These are phyloP conservation scores for Apis dorsata DNA, from an alignment of 1,140 invertebrate species.

Conservation along the genomic window DNA sequence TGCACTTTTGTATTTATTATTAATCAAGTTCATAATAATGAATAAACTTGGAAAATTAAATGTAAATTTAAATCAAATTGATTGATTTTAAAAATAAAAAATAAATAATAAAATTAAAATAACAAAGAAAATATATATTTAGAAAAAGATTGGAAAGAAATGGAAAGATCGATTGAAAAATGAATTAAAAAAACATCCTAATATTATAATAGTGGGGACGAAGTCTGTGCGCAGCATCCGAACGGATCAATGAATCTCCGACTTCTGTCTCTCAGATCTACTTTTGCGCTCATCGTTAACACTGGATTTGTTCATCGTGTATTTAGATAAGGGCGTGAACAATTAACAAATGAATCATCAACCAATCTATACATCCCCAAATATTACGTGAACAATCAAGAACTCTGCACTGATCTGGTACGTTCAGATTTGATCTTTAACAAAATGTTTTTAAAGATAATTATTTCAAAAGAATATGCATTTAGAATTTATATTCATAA, in stretches of 20 bases:
- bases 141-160: neutral
- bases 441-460: neutral
- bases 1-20: too few species aligned
- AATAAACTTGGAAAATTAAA: neutral
- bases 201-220: conserved; percentile 49
- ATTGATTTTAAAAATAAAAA: neutral
- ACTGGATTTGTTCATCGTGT: conserved; percentile 41
- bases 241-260: conserved; percentile 64
- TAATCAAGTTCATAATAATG: too few species aligned
- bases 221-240: conserved; percentile 63
- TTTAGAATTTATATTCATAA: neutral
- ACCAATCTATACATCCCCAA: neutral
- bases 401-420: conserved; percentile 3
- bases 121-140: neutral
- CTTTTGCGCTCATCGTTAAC: conserved; percentile 48
- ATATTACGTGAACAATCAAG: conserved; percentile 19
- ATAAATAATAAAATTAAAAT: neutral
- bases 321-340: conserved; percentile 30
- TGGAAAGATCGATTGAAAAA: neutral
- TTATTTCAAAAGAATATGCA: neutral
- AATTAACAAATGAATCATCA: neutral
- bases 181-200: conserved; percentile 19
- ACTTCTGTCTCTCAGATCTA: conserved; percentile 51
- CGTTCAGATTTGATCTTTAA: conserved; percentile 17
- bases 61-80: neutral